Evolutionary conservation across 2,113 vertebrate genomes (phyloP), one percentile per base, ranked within the genome.

Genomic region (Loxodonta africana): DNA sequence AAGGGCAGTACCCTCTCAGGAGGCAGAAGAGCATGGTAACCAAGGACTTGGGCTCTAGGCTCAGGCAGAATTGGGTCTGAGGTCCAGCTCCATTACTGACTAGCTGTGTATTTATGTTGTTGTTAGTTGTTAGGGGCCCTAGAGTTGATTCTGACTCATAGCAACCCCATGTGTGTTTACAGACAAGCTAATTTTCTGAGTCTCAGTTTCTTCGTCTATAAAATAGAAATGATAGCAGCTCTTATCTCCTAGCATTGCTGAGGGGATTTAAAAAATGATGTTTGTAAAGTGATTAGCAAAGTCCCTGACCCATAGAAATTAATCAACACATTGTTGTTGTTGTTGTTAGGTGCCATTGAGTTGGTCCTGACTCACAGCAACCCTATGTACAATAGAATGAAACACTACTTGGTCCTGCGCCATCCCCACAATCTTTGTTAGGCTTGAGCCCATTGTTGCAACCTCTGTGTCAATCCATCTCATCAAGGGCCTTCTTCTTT

Each of bases 171-270:
- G 53, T 57, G 53, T 57, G 53, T 57, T 57, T 57, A 23, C 6
- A 90, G 65, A 94, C 60, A 95, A 88, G 60, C 73, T 62, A 90
- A 80, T 96, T 80, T 69, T 86, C 93, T 78, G 71, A 88, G 86
- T 88, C 62, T 94, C 48, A 44, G 30, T 63, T 83, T 96, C 80
- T 96, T 85, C 30, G 51, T 84, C 63, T 93, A 62, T 88, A 77
- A 88, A 84, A 96, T 88, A 41, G 44, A 93, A 88, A 95, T 92
- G 83, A 84, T 91, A 91, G 73, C 8, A 65, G 41, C 88, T 97
- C 65, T 96, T 84, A 85, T 82, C 71, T 97, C 73, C 8, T 67
- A 73, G 30, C 23, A 4, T 76, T 92, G 37, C 83, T 88, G 92
- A 94, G 51, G 71, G 33, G 71, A 71, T 88, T 93, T 90, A 88